Evolutionary conservation across 23 tunicate species (phyloP).

Genomic region (Halocynthia roretzi): DNA sequence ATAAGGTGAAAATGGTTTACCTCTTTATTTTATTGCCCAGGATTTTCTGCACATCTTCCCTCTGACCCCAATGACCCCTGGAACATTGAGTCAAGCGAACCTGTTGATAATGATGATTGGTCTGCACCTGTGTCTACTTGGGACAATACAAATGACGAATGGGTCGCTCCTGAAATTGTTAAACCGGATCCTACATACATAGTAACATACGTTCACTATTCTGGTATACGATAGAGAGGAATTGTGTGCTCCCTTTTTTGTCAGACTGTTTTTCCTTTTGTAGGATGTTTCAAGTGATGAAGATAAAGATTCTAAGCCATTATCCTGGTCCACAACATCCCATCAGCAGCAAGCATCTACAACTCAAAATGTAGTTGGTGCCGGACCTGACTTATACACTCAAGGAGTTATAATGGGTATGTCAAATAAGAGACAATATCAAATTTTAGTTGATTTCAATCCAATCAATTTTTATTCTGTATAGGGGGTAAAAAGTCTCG

Average conservation of each 20-base stretch:
- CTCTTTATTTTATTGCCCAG: background rate
- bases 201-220: constrained; percentile 12
- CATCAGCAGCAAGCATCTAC: background rate
- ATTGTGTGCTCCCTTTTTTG: no score
- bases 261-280: background rate
- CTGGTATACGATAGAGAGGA: no score
- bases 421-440: no score
- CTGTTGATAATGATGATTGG: constrained; percentile 51
- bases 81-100: constrained; percentile 35
- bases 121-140: constrained; percentile 62
- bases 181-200: constrained; percentile 51
- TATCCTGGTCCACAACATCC: background rate
- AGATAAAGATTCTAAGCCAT: constrained; percentile 14
- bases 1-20: no score
- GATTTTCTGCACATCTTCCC: constrained; percentile 7
- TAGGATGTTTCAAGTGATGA: constrained; percentile 79
- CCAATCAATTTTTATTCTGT: no score
- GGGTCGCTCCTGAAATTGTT: constrained; percentile 44
- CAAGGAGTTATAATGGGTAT: background rate
- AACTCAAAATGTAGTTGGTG: constrained; percentile 37
- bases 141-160: constrained; percentile 61
- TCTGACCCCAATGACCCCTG: constrained; percentile 55
- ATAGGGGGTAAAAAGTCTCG: background rate
- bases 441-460: no score
- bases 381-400: constrained; percentile 23